Base-by-base conservation (phyloP, 2,113 vertebrate genomes). In the Columba janthina region DNA sequence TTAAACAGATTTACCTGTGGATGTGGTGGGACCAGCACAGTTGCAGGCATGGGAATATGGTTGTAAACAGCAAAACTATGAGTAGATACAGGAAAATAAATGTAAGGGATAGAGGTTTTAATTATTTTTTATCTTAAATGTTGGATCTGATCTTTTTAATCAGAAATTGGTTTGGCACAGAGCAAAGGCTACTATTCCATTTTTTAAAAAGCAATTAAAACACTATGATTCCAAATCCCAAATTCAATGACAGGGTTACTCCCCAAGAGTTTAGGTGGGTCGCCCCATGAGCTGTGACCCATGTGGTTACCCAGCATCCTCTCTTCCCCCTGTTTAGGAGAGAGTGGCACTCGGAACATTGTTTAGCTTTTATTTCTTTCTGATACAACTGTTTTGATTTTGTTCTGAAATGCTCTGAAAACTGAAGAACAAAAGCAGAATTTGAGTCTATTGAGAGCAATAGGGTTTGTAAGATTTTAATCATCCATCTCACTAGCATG, bases 401-500 rank as follows among this genome's bases (percentile, higher is more conserved):
- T 66, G 25, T 56, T 87, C 66, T 67, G 66, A 89, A 78, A 53
- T 81, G 44, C 48, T 84, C 57, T 89, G 70, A 65, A 93, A 82
- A 20, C 36, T 72, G 48, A 93, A 71, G 69, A 92, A 88, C 29
- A 74, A 80, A 88, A 89, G 38, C 80, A 85, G 83, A 84, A 31
- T 69, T 91, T 79, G 44, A 64, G 46, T 87, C 50, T 69, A 74
- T 50, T 89, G 77, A 95, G 66, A 82, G 20, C 36, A 48, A 19
- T 46, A n/a, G 29, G 11, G 6, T 93, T 90, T 96, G 73, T 91
- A 95, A 88, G 95, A 81, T 89, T 90, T 92, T 90, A 92, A 88
- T 94, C 85, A 88, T 88, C 90, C 48, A 44, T 88, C 75, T 89
- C 93, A 48, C 76, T 88, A 51, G 64, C 85, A 82, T 38, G 80